phyloP scores from a whole-genome alignment of 1,140 invertebrate genomes.

The Tachypleus tridentatus region DNA sequence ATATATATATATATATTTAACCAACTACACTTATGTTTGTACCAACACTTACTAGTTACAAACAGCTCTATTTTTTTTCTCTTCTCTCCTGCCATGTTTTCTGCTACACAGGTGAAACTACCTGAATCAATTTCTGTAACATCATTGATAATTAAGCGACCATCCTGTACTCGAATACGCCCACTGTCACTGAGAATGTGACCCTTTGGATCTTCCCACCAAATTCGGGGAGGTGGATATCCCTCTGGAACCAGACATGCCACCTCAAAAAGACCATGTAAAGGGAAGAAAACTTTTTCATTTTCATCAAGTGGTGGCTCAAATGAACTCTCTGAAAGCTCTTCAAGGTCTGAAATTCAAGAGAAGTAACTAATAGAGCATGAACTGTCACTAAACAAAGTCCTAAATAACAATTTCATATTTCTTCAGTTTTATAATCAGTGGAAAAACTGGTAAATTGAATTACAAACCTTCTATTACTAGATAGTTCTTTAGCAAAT shows the following conservation, averaged over 20 bases:
- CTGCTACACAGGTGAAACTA: conserved; percentile 55
- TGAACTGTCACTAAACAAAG: too few relatives aligned
- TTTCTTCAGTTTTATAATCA: too few relatives aligned
- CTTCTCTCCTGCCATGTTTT: conserved; percentile 51
- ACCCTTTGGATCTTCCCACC: conserved; percentile 46
- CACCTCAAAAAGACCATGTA: conserved; percentile 45
- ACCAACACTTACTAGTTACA: conserved; percentile 25
- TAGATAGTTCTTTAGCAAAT: too few relatives aligned
- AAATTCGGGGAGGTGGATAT: conserved; percentile 31
- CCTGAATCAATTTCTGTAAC: conserved; percentile 46
- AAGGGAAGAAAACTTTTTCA: conserved; percentile 36
- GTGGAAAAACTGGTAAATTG: too few relatives aligned
- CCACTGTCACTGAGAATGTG: conserved; percentile 16
- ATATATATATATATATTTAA: too few relatives aligned
- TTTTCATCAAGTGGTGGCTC: too few relatives aligned
- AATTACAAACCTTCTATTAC: too few relatives aligned
- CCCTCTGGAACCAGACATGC: conserved; percentile 48
- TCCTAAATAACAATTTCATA: too few relatives aligned
- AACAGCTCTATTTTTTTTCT: conserved; percentile 37
- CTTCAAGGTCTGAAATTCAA: too few relatives aligned
- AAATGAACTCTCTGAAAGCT: too few relatives aligned
- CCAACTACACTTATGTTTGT: too few relatives aligned
- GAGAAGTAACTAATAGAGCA: too few relatives aligned
- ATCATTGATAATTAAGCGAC: conserved; percentile 47
- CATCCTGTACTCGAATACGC: conserved; percentile 44